Evolutionary conservation across 2,888 invertebrate species (phyloP), one percentile per base, ranked within the genome.

Genomic region (Dromius quadrimaculatus): DNA sequence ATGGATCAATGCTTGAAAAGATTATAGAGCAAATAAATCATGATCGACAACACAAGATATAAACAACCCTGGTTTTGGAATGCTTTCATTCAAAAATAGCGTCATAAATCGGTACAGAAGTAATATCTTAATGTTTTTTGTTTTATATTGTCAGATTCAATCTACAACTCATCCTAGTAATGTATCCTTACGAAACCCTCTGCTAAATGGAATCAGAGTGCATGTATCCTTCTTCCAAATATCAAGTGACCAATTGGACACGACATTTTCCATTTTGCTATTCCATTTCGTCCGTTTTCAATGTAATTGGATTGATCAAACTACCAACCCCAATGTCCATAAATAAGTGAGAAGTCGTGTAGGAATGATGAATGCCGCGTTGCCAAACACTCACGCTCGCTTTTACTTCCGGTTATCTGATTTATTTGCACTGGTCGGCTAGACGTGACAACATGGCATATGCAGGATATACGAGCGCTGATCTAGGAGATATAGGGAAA

Each of bases 281-380:
- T 5, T 11, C 38, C 20, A 13, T 36, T 11, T 8, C 9, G 3
- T 9, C 9, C 19, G 45, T 36, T 41, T 61, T 61, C 36, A 64
- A 45, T 45, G 64, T 64, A 65, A 65, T 65, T 50, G 50, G 50
- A 20, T 65, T 32, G 50, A 32, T 50, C 34, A 13, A 28, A 19
- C 8, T 9, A 11, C 70, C 64, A n/a, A n/a, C 36, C 50, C 47
- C 57, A 63, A 57, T 47, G 41, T 15, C 71, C 71, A 64, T 73
- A 66, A 72, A 73, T 73, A 71, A 73, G 72, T 73, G 66, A 72
- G 63, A 68, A 72, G 71, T 71, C 72, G 41, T 71, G 73, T 71
- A 34, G 45, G 62, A 62, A 64, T 73, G 72, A 72, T 71, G 68
- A 54, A 71, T 71, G 62, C 28, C 8, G 8, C 28, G 28, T 28